Conservation (phyloP, 2,113 vertebrate genomes). For the Sigmodon hispidus region DNA sequence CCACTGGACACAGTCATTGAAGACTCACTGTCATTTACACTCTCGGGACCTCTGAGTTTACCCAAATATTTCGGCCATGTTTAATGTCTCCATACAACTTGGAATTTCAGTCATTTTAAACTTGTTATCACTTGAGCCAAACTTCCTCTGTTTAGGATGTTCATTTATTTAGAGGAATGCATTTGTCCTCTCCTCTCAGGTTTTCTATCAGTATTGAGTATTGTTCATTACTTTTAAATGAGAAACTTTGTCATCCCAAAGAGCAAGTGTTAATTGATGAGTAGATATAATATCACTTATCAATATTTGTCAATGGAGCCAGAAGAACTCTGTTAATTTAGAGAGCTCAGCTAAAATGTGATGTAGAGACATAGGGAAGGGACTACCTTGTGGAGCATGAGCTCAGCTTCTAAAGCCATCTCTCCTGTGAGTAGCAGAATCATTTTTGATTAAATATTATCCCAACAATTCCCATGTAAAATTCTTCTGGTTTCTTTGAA, state of each 20-base stretch:
- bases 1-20: background rate
- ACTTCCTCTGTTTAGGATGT: background rate
- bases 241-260: conserved; percentile 1
- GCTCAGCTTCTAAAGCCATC: background rate
- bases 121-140: background rate
- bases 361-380: background rate
- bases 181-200: background rate
- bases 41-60: background rate
- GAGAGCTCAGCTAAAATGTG: background rate
- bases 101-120: background rate
- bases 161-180: background rate
- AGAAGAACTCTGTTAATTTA: background rate
- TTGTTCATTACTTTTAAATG: conserved; percentile 1
- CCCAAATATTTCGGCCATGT: background rate
- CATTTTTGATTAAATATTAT: background rate
- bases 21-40: background rate
- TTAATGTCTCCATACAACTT: background rate
- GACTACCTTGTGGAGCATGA: background rate
- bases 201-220: background rate
- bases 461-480: background rate
- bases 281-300: background rate
- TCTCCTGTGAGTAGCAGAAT: background rate
- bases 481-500: conserved; percentile 24
- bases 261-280: background rate
- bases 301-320: background rate